Conservation (phyloP, 2,888 invertebrate genomes). For the Pyrocoelia pectoralis region DNA sequence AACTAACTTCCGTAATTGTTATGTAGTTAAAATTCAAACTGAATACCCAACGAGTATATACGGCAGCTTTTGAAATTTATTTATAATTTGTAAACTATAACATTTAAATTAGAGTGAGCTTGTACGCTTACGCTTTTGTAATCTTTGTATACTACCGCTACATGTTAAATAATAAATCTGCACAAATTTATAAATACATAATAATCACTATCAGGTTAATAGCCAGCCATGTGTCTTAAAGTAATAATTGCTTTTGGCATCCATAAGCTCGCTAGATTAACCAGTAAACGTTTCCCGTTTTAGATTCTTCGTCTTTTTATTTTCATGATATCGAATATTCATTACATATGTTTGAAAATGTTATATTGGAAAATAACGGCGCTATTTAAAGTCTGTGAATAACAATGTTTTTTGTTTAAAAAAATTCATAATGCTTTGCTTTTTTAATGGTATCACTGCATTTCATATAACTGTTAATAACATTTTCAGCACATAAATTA, state of each 20-base stretch:
- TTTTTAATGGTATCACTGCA: no score
- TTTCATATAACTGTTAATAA: no score
- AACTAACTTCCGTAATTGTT: conserved; percentile 26
- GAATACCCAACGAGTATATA: neutral
- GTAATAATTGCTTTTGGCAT: conserved; percentile 8
- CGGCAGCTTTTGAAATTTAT: neutral
- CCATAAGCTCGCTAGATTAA: neutral
- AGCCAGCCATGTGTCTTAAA: conserved; percentile 2
- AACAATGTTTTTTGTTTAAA: no score
- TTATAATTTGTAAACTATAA: neutral
- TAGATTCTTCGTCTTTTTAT: neutral
- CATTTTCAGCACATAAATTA: no score
- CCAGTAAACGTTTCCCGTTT: neutral
- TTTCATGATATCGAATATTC: no score
- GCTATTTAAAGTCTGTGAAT: no score
- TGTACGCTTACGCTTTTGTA: neutral
- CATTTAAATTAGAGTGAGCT: neutral
- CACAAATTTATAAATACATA: neutral
- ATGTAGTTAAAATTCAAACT: conserved; percentile 9
- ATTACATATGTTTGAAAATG: no score
- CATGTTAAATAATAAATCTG: neutral
- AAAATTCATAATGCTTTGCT: no score
- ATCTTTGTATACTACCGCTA: neutral
- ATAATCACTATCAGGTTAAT: neutral
- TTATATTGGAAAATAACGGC: no score